A percentile compares a stretch with the other conserved stretches of the same genome.
Evolutionary conservation across 2,888 invertebrate species (phyloP).

Genomic region (Ptilodon capucinus): DNA sequence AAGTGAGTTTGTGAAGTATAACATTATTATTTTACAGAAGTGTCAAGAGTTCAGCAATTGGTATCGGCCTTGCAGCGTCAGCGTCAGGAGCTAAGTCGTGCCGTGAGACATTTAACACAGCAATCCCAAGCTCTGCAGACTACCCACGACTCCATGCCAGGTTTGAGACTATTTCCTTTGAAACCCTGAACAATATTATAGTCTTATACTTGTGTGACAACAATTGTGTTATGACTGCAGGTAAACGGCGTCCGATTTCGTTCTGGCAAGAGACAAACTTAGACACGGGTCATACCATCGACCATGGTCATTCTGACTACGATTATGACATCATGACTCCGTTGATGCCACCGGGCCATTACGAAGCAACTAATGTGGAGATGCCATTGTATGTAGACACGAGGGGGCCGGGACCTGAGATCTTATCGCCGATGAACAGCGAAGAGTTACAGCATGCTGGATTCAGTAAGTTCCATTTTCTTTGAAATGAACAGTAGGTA

Average conservation of each 20-base stretch:
- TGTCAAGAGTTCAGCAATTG: constrained; percentile 90
- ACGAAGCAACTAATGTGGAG: constrained; percentile 57
- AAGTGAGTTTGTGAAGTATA: no score
- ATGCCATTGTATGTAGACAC: constrained; percentile 89
- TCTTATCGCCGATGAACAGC: constrained; percentile 66
- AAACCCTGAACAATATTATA: neutral
- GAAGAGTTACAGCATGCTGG: constrained; percentile 68
- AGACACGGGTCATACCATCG: constrained; percentile 90
- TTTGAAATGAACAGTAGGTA: no score
- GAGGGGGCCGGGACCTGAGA: constrained; percentile 57
- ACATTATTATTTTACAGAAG: constrained; percentile 75
- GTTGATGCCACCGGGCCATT: constrained; percentile 58
- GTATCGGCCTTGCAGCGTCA: constrained; percentile 94
- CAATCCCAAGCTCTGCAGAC: constrained; percentile 87
- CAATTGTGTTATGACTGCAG: constrained; percentile 19
- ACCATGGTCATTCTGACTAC: constrained; percentile 83
- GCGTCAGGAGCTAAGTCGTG: constrained; percentile 92
- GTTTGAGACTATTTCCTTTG: constrained; percentile 31
- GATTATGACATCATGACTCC: constrained; percentile 51
- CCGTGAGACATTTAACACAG: constrained; percentile 92
- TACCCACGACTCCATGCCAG: constrained; percentile 64
- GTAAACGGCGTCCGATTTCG: constrained; percentile 82
- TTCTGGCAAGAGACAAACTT: constrained; percentile 96
- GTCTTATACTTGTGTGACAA: no score
- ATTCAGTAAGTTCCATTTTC: constrained; percentile 57